Conservation (phyloP, 2,797 vertebrate species). For the Hemibagrus guttatus region DNA sequence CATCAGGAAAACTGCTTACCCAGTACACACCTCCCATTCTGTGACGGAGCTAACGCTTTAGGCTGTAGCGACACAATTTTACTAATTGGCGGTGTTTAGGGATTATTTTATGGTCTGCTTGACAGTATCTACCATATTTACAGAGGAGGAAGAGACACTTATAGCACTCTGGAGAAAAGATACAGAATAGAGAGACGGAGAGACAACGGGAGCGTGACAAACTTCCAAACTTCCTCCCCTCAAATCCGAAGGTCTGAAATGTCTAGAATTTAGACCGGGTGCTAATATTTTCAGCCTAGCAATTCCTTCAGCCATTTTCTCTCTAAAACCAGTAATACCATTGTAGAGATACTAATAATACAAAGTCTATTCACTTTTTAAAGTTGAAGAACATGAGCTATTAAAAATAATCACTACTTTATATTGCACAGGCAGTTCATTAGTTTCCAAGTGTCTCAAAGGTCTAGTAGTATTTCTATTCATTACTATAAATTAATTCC, state of each 20-base stretch:
- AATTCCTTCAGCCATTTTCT: slow-evolving; percentile 1
- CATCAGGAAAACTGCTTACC: slow-evolving; percentile 31
- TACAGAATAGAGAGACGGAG: slow-evolving; percentile 14
- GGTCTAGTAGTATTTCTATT: slow-evolving; percentile 32
- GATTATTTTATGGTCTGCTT: slow-evolving; percentile 65
- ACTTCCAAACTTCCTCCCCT: not conserved
- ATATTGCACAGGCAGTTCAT: slow-evolving; percentile 28
- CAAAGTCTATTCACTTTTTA: slow-evolving; percentile 9
- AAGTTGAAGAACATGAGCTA: slow-evolving; percentile 12
- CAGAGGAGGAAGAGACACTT: slow-evolving; percentile 28
- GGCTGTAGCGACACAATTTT: slow-evolving; percentile 60
- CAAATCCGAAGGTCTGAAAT: not conserved
- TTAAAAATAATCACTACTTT: slow-evolving; percentile 33
- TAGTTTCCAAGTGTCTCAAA: slow-evolving; percentile 13
- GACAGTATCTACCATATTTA: slow-evolving; percentile 61
- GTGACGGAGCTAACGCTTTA: not conserved
- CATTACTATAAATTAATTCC: slow-evolving; percentile 32
- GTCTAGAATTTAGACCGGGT: not conserved
- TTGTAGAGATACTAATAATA: slow-evolving; percentile 12
- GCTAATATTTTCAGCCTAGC: not conserved
- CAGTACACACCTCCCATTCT: not conserved
- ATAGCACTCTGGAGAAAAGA: not conserved
- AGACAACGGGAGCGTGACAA: slow-evolving; percentile 27
- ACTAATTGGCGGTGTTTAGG: slow-evolving; percentile 70
- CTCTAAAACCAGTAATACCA: not conserved